Percentiles rank a stretch among this genome's conserved stretches.
phyloP scores from a whole-genome alignment of 2,888 invertebrate genomes.

The Ligdia adustata region DNA sequence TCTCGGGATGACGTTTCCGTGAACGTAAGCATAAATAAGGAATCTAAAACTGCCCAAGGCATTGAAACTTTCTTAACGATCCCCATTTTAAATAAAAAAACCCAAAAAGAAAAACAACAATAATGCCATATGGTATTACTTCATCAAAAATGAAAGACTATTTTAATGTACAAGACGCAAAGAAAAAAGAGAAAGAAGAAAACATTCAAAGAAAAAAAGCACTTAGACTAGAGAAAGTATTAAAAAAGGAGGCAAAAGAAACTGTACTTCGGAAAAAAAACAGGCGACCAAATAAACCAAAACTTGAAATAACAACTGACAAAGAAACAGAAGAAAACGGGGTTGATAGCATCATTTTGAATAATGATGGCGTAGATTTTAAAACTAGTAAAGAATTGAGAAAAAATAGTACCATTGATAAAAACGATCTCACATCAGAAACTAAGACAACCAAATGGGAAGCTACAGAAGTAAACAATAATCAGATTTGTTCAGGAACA shows the following conservation, averaged over 20 bases:
- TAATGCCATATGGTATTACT: constrained; percentile 4
- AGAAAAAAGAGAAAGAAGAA: constrained; percentile 4
- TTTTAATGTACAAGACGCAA: constrained; percentile 2
- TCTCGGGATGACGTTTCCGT: too few species aligned
- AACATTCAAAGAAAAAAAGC: constrained; percentile 3
- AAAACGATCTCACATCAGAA: constrained; percentile 3
- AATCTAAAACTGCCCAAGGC: too few species aligned
- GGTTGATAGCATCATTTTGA: constrained; percentile 1
- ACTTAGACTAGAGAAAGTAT: constrained; percentile 3
- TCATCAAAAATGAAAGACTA: constrained; percentile 3
- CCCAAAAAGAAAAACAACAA: constrained; percentile 1
- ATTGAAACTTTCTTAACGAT: constrained; percentile 2
- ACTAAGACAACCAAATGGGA: constrained; percentile 3
- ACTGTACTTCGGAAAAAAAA: constrained; percentile 3
- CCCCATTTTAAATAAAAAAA: constrained; percentile 1
- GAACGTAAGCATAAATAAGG: too few species aligned
- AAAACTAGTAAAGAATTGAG: constrained; percentile 1
- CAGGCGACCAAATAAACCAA: constrained; percentile 4
- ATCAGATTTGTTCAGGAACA: constrained; percentile 1
- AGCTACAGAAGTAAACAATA: constrained; percentile 4
- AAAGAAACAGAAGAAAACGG: constrained; percentile 4
- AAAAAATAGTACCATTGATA: constrained; percentile 3
- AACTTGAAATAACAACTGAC: constrained; percentile 3
- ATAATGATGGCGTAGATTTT: constrained; percentile 3
- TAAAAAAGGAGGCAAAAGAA: constrained; percentile 2